Evolutionary conservation across 2,113 vertebrate genomes (phyloP).

Genomic region (Gavialis gangeticus): DNA sequence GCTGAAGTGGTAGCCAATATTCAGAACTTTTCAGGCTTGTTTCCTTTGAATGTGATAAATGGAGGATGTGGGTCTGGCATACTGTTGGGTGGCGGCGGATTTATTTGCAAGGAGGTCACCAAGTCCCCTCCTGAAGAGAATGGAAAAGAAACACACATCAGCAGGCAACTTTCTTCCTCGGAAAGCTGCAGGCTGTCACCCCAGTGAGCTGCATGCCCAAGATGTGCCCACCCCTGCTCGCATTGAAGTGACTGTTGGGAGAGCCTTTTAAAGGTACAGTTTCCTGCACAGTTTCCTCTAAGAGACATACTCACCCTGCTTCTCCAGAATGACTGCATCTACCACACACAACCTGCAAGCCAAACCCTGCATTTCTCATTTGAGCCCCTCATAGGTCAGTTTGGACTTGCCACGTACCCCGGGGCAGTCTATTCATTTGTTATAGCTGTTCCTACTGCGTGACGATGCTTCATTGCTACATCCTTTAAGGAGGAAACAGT

Average conservation of each 20-base stretch:
- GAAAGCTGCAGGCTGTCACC: background rate
- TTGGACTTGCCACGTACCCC: fast-evolving
- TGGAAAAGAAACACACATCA: background rate
- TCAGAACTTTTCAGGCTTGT: background rate
- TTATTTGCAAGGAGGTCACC: background rate
- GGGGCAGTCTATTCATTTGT: background rate
- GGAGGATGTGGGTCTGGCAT: background rate
- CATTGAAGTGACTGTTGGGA: background rate
- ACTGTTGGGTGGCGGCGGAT: background rate
- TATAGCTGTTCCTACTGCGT: background rate
- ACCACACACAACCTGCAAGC: background rate
- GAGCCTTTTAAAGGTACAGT: background rate
- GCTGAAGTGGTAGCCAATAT: background rate
- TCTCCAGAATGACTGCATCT: background rate
- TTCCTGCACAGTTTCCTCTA: background rate
- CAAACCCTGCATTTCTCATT: background rate
- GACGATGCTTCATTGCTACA: background rate
- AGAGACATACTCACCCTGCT: background rate
- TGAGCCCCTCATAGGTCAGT: background rate
- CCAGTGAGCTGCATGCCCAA: background rate
- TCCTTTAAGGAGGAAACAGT: background rate
- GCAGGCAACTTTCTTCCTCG: background rate
- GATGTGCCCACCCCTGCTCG: background rate
- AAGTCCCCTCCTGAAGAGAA: background rate
- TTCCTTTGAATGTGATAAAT: background rate